Evolutionary conservation across 2,113 vertebrate genomes (phyloP), one percentile per base, ranked within the genome.

Genomic region (Calyptomena viridis): DNA sequence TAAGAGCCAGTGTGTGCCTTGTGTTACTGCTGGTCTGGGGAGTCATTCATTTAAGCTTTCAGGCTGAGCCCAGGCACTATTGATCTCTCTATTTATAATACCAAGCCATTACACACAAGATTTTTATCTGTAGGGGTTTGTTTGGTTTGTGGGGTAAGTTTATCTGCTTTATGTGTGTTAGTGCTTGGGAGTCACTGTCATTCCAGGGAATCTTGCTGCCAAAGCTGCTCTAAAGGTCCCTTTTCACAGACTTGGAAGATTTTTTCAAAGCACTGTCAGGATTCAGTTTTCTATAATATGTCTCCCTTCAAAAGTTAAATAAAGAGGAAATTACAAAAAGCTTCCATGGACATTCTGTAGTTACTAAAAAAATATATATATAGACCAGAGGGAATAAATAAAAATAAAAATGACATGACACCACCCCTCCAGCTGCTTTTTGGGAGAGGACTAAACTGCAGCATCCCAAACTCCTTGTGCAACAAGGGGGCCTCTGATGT

Each of bases 401-500:
- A 63, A 52, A 28, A 18, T 23, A 14, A 5, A 11, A 4, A 18
- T 63, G 47, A 40, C 9, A 6, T 68, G 37, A 5, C 33, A 44
- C 20, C 17, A 2, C 4, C 18, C 4, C 23, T 71, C 5, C 30
- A n/a, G 15, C 55, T 42, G 49, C 53, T n/a, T 46, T 24, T 3
- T 52, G 24, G 8, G 42, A 20, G 3, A 8, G n/a, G 16, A 23
- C 25, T 33, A 23, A 63, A 31, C 59, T 35, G 50, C 64, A 66
- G 23, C 47, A 20, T 59, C n/a, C 11, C 74, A 52, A 12, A 52
- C 7, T 22, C 21, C 59, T 25, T 11, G 12, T 47, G 14, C 1
- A 1, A 12, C 0, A 0, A 55, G 16, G 5, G 16, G 18, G 11
- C 44, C 72, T 47, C 3, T 1, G 37, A 18, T 44, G n/a, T 11